A percentile compares a stretch with the other conserved stretches of the same genome.
These are phyloP conservation scores for Meleagris gallopavo DNA, from an alignment of 2,113 vertebrate species.

Conservation along the genomic window DNA sequence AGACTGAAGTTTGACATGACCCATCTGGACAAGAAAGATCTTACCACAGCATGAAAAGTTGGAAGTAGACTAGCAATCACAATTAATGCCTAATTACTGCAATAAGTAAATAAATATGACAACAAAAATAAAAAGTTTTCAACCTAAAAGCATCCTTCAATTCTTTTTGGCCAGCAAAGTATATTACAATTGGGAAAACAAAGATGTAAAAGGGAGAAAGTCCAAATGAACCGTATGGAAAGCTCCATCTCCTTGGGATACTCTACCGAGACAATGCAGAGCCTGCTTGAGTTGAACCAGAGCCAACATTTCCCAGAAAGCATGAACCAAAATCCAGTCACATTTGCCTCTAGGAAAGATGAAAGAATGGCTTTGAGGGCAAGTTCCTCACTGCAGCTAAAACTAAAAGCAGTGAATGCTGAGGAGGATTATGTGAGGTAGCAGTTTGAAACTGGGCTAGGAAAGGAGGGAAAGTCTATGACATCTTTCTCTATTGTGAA, in stretches of 20 bases:
- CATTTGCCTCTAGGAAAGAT: background rate
- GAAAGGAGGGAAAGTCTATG: background rate
- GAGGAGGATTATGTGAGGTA: background rate
- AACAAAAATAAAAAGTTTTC: background rate
- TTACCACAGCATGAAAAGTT: background rate
- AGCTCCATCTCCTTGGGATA: background rate
- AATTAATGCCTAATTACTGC: background rate
- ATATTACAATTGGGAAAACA: background rate
- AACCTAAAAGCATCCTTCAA: background rate
- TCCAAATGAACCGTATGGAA: background rate
- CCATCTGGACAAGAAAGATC: background rate
- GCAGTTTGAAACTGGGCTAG: background rate
- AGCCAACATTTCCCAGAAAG: background rate
- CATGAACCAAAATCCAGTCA: background rate
- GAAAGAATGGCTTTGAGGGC: background rate
- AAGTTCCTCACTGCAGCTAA: background rate
- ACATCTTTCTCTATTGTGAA: accelerated
- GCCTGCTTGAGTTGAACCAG: background rate
- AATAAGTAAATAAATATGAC: background rate
- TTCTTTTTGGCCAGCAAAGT: background rate
- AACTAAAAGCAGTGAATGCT: background rate
- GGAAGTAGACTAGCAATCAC: background rate
- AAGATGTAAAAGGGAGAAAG: background rate
- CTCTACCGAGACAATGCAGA: background rate
- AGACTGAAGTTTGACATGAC: background rate